Percentiles rank a stretch among this genome's conserved stretches.
Evolutionary conservation across 2,797 vertebrate genomes (phyloP).

Genomic region (Eulemur rubriventer): DNA sequence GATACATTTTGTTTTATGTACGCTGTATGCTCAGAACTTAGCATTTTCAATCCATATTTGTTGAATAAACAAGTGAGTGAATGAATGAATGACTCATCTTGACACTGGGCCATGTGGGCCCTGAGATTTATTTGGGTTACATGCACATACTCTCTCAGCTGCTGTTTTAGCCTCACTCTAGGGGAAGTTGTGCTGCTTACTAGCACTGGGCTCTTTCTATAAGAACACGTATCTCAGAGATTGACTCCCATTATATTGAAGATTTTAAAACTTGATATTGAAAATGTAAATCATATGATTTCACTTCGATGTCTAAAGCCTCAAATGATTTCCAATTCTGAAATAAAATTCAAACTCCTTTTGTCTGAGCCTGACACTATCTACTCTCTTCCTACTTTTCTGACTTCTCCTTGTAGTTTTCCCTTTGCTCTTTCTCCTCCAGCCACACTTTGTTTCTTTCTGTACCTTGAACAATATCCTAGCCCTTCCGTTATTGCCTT

Average conservation of each 20-base stretch:
- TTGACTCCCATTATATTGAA: not conserved
- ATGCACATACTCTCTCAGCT: not conserved
- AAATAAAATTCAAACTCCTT: not conserved
- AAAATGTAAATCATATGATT: not conserved
- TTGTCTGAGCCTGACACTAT: not conserved
- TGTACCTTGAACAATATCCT: not conserved
- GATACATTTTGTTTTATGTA: not conserved
- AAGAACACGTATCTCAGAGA: not conserved
- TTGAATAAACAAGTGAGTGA: not conserved
- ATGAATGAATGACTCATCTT: not conserved
- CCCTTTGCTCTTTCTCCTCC: not conserved
- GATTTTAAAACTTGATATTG: not conserved
- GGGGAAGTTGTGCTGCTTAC: not conserved
- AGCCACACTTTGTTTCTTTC: not conserved
- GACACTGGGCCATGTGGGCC: not conserved
- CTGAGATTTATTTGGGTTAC: not conserved
- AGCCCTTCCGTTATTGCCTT: not conserved
- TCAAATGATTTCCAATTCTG: not conserved
- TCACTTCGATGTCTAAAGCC: not conserved
- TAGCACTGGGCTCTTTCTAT: not conserved
- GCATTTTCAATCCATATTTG: slow-evolving; percentile 22
- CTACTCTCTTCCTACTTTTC: not conserved
- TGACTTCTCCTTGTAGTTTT: not conserved
- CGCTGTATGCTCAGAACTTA: not conserved
- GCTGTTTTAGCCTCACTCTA: not conserved